A percentile compares a stretch with the other conserved stretches of the same genome.
Conservation (phyloP, 2,113 vertebrate species). For the Phyllostomus hastatus region DNA sequence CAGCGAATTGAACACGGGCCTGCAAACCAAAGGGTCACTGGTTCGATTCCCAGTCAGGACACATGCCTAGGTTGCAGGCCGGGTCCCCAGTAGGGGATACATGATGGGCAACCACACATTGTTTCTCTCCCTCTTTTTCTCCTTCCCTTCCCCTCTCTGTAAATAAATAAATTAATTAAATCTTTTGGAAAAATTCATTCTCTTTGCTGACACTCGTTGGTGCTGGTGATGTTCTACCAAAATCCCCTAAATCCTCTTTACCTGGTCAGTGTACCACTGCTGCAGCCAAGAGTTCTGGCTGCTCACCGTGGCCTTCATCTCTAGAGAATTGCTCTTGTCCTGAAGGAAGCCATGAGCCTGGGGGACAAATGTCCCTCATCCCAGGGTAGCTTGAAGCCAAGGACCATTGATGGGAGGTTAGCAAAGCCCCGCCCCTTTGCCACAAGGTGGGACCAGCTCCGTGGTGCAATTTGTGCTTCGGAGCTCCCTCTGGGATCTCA, state of each 20-base stretch:
- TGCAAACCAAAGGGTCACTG: no score
- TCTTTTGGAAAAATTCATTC: background rate
- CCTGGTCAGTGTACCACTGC: background rate
- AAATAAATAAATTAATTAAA: no score
- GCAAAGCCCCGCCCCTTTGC: background rate
- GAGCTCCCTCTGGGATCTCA: background rate
- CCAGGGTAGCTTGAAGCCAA: background rate
- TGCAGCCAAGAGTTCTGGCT: background rate
- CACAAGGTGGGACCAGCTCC: background rate
- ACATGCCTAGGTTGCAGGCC: no score
- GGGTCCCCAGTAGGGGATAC: no score
- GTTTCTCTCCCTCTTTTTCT: no score
- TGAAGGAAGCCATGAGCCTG: background rate
- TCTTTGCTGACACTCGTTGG: background rate
- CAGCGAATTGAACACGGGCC: no score
- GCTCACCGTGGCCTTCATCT: background rate
- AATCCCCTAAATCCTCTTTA: background rate
- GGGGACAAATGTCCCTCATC: background rate
- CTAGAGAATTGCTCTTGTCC: background rate
- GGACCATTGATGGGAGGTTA: background rate
- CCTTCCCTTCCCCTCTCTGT: no score
- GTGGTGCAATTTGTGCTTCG: background rate
- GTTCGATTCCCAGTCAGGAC: no score
- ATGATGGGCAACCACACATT: no score
- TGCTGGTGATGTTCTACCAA: background rate